Evolutionary conservation across 1,140 invertebrate genomes (phyloP).

Genomic region (Fragariocoptes setiger): DNA sequence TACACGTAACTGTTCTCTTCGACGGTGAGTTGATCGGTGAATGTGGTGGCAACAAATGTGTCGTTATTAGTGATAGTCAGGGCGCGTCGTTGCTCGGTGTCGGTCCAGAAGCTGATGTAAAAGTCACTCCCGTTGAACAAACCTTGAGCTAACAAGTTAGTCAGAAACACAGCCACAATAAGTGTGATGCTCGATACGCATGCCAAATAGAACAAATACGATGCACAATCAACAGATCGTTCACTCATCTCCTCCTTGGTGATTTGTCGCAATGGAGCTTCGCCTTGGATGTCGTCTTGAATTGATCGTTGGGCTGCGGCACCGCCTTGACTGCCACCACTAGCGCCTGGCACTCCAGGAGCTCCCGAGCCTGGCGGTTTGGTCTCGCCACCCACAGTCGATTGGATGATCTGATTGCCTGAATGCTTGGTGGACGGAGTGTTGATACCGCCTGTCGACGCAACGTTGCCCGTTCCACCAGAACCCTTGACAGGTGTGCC

Average conservation of each 20-base stretch:
- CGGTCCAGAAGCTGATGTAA: constrained; percentile 10
- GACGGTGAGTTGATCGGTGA: background rate
- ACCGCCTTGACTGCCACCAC: background rate
- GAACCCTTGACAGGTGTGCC: background rate
- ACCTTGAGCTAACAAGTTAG: constrained; percentile 8
- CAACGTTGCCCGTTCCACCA: too few relatives aligned
- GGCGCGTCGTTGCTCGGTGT: background rate
- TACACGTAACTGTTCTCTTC: constrained; percentile 12
- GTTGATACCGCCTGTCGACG: background rate
- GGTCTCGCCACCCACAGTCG: background rate
- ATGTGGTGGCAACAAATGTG: background rate
- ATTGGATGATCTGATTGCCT: background rate
- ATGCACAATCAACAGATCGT: constrained; percentile 6
- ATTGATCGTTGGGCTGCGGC: background rate
- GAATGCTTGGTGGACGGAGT: background rate
- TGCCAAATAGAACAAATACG: constrained; percentile 8
- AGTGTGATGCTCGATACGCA: constrained; percentile 6
- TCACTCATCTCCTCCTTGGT: background rate
- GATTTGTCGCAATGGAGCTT: background rate
- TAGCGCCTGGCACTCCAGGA: background rate
- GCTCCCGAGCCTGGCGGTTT: background rate
- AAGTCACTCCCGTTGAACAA: constrained; percentile 12
- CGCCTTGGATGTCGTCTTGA: background rate
- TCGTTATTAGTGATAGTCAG: background rate
- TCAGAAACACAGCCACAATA: constrained; percentile 5